Conservation (phyloP, 2,888 invertebrate species). For the Limnephilus lunatus region DNA sequence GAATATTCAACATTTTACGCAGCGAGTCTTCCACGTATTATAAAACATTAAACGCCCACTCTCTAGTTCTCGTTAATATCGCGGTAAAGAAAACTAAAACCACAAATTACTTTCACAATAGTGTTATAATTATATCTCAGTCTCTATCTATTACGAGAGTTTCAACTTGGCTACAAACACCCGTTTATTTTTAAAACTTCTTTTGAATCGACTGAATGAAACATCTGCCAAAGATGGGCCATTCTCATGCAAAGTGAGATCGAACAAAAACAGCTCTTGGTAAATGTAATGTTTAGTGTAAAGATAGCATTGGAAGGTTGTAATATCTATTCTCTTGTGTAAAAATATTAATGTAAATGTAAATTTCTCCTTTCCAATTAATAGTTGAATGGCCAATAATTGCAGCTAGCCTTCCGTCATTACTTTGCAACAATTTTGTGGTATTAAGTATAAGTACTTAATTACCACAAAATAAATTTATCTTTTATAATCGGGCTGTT, state of each 20-base stretch:
- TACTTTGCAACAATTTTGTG: not conserved
- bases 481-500: too few relatives aligned
- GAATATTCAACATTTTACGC: not conserved
- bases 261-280: not conserved
- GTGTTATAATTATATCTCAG: not conserved
- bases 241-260: not conserved
- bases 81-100: not conserved
- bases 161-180: not conserved
- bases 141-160: not conserved
- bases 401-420: not conserved
- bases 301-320: not conserved
- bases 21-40: not conserved
- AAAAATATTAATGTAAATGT: not conserved
- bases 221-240: not conserved
- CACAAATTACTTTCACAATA: not conserved
- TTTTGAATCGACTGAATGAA: not conserved
- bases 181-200: not conserved
- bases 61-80: not conserved
- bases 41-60: not conserved
- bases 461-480: too few relatives aligned
- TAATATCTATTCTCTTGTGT: not conserved
- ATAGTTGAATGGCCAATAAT: not conserved
- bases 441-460: not conserved
- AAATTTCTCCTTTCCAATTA: not conserved
- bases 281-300: not conserved